Evolutionary conservation across 2,113 vertebrate species (phyloP), one percentile per base, ranked within the genome.

Genomic region (Engraulis encrasicolus): DNA sequence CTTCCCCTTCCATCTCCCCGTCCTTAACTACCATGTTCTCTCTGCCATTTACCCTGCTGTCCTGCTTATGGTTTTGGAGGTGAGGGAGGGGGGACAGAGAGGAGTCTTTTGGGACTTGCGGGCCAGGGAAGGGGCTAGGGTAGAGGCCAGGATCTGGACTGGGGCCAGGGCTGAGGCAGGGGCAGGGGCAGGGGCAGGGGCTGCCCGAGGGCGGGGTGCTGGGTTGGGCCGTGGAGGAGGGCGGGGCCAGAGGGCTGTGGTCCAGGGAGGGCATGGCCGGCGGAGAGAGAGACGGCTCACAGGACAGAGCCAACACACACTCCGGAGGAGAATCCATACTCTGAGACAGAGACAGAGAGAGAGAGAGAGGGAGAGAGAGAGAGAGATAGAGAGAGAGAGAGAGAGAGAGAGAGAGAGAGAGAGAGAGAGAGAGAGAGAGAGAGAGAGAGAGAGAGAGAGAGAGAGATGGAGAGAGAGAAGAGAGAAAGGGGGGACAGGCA

Each of bases 291-390:
- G 93, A 90, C 50, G 88, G 92, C 83, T 95, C 94, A 95, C 91
- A 92, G 74, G 93, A 93, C 81, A 95, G 92, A 83, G 93, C 92
- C 90, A 95, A 88, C 88, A 95, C 90, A 92, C 93, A 95, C 85
- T 96, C 95, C 36, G 94, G 93, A 7, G 94, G 93, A 80, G 95
- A 95, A 94, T 96, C 95, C 95, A 96, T 96, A 86, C 88, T 95
- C 94, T 95, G 84, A 54, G 14, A 37, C 50, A 80, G 82, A 45
- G 58, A 78, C 17, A 6, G n/a, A 86, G 82, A 74, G 38, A n/a
- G 23, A 20, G 54, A 78, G 74, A 23, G 1, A 27, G 15, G 2
- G 37, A 71, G 12, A 74, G 14, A 49, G 52, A 61, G 54, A 74
- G 78, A 74, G 52, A 81, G 7, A 36, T 6, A 20, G 52, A 49